phyloP scores from a whole-genome alignment of 2,113 vertebrate species.

The Tauraco erythrolophus region DNA sequence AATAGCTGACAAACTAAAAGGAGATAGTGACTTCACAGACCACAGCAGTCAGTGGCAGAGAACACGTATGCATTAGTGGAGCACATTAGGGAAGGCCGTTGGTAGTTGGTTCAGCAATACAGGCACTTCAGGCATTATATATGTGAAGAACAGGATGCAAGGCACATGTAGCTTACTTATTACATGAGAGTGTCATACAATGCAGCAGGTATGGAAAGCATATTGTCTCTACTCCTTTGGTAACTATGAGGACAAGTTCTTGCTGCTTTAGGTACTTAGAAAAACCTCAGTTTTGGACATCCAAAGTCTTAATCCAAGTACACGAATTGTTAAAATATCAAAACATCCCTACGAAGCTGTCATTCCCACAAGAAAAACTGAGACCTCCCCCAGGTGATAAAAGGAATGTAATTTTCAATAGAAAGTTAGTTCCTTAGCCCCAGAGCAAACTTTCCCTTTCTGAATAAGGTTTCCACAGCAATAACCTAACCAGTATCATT shows the following conservation, averaged over 20 bases:
- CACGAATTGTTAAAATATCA: neutral
- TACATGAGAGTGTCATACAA: neutral
- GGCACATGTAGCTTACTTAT: accelerated
- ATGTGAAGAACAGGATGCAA: neutral
- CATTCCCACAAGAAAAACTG: neutral
- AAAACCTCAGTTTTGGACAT: neutral
- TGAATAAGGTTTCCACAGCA: neutral
- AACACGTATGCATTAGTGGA: neutral
- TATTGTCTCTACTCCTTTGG: neutral
- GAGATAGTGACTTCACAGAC: neutral
- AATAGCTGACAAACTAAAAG: neutral
- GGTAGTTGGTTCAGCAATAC: accelerated
- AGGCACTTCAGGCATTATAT: neutral
- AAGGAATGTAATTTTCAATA: neutral
- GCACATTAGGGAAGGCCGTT: neutral
- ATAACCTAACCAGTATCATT: neutral
- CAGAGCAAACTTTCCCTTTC: neutral
- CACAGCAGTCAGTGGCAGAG: neutral
- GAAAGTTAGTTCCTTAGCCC: neutral
- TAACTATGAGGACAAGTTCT: neutral
- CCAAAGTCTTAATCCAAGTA: neutral
- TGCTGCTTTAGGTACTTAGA: neutral
- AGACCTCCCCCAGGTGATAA: neutral
- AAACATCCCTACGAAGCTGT: neutral
- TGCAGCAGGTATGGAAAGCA: accelerated